Evolutionary conservation across 2,113 vertebrate genomes (phyloP).

Genomic region (Ctenomys sociabilis): DNA sequence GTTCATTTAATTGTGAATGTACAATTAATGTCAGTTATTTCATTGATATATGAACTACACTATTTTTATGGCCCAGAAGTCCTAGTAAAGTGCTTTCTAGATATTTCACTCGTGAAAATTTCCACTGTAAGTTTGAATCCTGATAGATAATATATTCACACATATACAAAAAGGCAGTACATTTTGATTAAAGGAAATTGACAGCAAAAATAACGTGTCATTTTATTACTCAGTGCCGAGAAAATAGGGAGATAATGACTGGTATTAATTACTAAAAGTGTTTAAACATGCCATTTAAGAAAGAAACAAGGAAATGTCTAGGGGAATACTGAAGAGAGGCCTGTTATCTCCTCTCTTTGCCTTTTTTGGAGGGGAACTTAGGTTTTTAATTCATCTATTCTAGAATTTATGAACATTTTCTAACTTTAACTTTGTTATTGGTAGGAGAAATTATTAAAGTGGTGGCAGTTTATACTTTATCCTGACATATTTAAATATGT

Average conservation of each 20-base stretch:
- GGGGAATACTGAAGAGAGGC: slow-evolving; percentile 15
- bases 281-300: slow-evolving; percentile 69
- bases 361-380: background rate
- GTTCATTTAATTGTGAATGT: slow-evolving; percentile 50
- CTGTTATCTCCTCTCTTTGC: background rate
- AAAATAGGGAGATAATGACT: slow-evolving; percentile 62
- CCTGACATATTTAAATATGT: background rate
- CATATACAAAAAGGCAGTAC: slow-evolving; percentile 37
- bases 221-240: slow-evolving; percentile 50
- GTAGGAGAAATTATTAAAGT: background rate
- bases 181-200: slow-evolving; percentile 61
- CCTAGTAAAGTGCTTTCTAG: slow-evolving; percentile 48
- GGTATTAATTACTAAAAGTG: slow-evolving; percentile 49
- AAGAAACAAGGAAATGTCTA: slow-evolving; percentile 30
- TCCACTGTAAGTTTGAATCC: slow-evolving; percentile 55
- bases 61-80: slow-evolving; percentile 36
- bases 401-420: slow-evolving; percentile 22
- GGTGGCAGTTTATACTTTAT: background rate
- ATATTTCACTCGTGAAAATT: slow-evolving; percentile 69
- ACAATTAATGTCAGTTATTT: slow-evolving; percentile 64
- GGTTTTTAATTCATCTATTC: slow-evolving; percentile 16
- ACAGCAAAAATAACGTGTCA: slow-evolving; percentile 57
- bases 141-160: slow-evolving; percentile 69
- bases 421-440: slow-evolving; percentile 21
- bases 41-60: background rate